Conservation (phyloP, 2,113 vertebrate genomes). For the Eptesicus fuscus region DNA sequence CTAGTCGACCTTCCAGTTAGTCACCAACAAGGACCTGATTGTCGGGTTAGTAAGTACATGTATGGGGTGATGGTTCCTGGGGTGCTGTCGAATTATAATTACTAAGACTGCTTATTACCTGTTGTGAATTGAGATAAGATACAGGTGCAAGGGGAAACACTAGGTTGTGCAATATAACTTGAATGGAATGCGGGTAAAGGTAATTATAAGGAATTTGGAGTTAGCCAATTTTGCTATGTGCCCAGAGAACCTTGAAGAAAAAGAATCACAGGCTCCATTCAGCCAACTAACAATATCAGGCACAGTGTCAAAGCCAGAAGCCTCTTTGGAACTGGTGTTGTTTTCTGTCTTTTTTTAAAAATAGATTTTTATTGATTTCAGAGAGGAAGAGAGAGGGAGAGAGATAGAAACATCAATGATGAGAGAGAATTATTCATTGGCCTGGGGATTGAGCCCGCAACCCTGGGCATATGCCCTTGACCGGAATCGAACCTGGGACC, state of each 20-base stretch:
- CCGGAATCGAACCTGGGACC: background rate
- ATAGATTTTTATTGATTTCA: too few relatives aligned
- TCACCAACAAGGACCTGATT: background rate
- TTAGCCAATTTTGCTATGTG: background rate
- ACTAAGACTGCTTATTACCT: background rate
- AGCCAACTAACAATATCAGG: background rate
- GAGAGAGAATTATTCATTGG: background rate
- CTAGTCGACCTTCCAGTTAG: background rate
- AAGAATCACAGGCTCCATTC: background rate
- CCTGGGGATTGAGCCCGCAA: background rate
- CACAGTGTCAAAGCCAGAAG: background rate
- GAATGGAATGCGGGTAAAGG: background rate
- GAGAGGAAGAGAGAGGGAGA: background rate
- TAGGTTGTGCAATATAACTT: background rate
- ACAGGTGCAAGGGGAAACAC: background rate
- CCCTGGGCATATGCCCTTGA: background rate
- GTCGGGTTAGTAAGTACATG: background rate
- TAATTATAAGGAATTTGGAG: background rate
- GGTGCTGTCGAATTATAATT: background rate
- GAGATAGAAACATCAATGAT: background rate
- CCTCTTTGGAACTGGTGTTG: background rate
- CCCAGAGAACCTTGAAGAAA: background rate
- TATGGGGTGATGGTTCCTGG: background rate
- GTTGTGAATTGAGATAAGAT: background rate
- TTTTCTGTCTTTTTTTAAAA: constrained; percentile 39